Evolutionary conservation across 2,888 invertebrate genomes (phyloP), one percentile per base, ranked within the genome.

Genomic region (Tricholauxania praeusta): DNA sequence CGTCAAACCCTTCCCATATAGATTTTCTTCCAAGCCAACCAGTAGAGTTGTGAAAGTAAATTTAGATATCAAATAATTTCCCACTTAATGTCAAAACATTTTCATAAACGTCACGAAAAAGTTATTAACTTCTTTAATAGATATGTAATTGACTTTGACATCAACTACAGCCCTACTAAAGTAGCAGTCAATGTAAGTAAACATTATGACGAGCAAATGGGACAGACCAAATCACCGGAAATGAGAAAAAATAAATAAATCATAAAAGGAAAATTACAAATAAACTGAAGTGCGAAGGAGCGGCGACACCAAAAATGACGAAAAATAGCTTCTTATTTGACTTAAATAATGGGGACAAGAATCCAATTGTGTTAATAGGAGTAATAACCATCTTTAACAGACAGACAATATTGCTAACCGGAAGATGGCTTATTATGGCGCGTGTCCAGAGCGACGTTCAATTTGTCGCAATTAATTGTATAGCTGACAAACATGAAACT

Each of bases 401-500:
- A 62, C 62, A 17, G 32, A 39, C 59, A 12, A 14, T 15, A 71
- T 72, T 68, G 71, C 76, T 74, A 73, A 79, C 83, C 82, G 83
- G 83, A 83, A 80, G 82, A 84, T 83, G 81, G 79, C 79, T 82
- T 80, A 83, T 85, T 83, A 79, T 77, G 84, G 75, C 87, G 86
- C 85, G 87, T 87, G 87, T 79, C 82, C 79, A 71, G 78, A 82
- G 78, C 86, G 85, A 67, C 87, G 87, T 85, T 85, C 86, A 86
- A 84, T 86, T 87, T 87, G 85, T 83, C 82, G 82, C 87, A 86
- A 85, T 87, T 85, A 84, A 86, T 84, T 85, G 83, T 84, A 81
- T 83, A 84, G 81, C 78, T 80, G 78, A 69, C 75, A 76, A 68
- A 72, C 74, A 74, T 74, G 75, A 71, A 75, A 71, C 39, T 8